Evolutionary conservation across 2,113 vertebrate species (phyloP).

Genomic region (Ochotona curzoniae): DNA sequence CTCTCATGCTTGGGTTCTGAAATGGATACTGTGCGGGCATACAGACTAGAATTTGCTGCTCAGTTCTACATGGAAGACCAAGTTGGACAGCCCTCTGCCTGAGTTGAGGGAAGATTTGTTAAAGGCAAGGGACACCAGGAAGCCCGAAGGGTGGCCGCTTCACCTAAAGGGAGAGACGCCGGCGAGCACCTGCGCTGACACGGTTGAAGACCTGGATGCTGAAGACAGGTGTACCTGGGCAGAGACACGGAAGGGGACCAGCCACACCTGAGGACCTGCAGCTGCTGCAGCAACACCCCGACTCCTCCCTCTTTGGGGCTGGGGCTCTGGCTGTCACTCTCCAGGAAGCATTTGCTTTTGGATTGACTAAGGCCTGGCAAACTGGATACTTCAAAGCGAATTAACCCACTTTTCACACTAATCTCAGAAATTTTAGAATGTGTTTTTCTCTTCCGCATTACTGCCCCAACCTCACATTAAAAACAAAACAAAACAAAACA

Average conservation of each 20-base stretch:
- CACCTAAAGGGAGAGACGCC: neutral
- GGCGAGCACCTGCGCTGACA: neutral
- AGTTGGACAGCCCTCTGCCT: constrained; percentile 5
- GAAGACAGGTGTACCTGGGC: neutral
- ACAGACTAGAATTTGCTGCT: neutral
- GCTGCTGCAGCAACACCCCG: neutral
- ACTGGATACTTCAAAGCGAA: neutral
- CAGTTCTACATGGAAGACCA: neutral
- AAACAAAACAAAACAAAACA: too few relatives aligned
- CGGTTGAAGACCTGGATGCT: neutral
- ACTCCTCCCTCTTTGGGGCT: neutral
- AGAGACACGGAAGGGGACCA: neutral
- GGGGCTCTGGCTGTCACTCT: neutral
- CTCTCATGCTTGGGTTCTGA: neutral
- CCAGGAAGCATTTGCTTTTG: neutral
- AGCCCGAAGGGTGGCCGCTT: neutral
- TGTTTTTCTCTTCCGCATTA: neutral
- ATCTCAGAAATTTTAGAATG: neutral
- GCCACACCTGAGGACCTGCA: neutral
- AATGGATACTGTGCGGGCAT: neutral
- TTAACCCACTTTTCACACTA: neutral
- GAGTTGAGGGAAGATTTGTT: neutral
- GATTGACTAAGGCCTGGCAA: neutral
- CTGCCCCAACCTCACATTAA: too few relatives aligned
- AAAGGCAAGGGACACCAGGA: neutral